Conservation (phyloP, 2,113 vertebrate species). For the Oncorhynchus nerka region DNA sequence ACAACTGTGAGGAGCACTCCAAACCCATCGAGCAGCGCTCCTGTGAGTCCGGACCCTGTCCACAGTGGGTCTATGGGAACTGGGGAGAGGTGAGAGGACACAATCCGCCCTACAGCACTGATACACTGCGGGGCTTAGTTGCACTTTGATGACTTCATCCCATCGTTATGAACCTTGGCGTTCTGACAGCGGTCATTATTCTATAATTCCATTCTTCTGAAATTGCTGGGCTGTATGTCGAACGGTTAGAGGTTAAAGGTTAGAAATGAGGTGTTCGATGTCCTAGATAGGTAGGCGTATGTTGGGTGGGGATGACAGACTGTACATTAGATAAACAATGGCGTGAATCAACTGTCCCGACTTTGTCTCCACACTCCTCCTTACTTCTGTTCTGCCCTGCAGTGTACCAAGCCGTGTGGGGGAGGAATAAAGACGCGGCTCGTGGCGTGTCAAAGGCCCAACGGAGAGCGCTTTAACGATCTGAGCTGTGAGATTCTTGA, state of each 20-base stretch:
- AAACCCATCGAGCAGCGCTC: constrained; percentile 89
- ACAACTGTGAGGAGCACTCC: constrained; percentile 85
- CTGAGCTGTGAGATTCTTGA: constrained; percentile 97
- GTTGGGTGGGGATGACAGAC: not conserved
- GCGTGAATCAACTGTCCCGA: not conserved
- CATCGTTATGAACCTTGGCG: too few relatives aligned
- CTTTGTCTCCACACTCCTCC: constrained; percentile 17
- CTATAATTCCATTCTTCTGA: not conserved
- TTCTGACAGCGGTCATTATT: not conserved
- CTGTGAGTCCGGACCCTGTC: constrained; percentile 93
- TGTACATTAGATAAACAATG: not conserved
- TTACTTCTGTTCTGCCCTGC: constrained; percentile 24
- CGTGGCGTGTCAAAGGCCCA: constrained; percentile 91
- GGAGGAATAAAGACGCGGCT: constrained; percentile 89
- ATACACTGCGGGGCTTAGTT: too few relatives aligned
- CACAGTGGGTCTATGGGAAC: constrained; percentile 92
- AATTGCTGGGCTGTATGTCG: not conserved
- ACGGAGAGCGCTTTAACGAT: constrained; percentile 90
- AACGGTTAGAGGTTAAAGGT: too few relatives aligned
- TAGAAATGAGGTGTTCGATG: not conserved
- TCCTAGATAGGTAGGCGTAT: not conserved
- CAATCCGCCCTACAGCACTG: too few relatives aligned
- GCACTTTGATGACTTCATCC: too few relatives aligned
- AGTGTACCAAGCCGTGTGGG: constrained; percentile 94
- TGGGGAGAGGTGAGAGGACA: constrained; percentile 67